Evolutionary conservation across 2,113 vertebrate genomes (phyloP).

Genomic region (Penelope pileata): DNA sequence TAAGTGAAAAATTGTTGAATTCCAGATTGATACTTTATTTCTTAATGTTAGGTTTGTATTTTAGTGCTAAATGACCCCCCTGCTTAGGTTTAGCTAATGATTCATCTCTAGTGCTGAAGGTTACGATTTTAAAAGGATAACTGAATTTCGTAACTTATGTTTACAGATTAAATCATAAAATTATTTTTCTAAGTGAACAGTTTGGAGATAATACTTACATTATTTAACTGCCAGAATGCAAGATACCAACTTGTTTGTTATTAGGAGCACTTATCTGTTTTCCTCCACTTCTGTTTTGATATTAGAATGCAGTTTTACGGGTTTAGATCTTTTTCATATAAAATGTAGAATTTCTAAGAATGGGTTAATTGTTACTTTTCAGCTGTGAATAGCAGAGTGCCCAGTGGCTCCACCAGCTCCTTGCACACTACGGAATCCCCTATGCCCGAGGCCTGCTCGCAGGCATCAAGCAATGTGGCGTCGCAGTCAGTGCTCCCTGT

Average conservation of each 20-base stretch:
- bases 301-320: background rate
- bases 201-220: background rate
- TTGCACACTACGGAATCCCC: conserved; percentile 86
- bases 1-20: background rate
- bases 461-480: conserved; percentile 81
- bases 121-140: background rate
- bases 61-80: background rate
- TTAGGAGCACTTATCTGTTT: background rate
- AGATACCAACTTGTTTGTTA: background rate
- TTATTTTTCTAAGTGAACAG: background rate
- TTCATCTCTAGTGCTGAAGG: background rate
- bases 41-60: background rate
- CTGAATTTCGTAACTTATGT: background rate
- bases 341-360: background rate
- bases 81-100: background rate
- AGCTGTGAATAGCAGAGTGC: conserved; percentile 96
- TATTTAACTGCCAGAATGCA: background rate
- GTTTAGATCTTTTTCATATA: background rate
- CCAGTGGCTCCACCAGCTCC: conserved; percentile 78
- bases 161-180: background rate
- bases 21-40: background rate
- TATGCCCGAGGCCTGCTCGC: conserved; percentile 83
- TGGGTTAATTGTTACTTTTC: conserved; percentile 70
- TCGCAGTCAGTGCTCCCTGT: conserved; percentile 88
- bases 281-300: background rate